Base-by-base conservation (phyloP, 1,140 invertebrate species). In the Sinella curviseta region DNA sequence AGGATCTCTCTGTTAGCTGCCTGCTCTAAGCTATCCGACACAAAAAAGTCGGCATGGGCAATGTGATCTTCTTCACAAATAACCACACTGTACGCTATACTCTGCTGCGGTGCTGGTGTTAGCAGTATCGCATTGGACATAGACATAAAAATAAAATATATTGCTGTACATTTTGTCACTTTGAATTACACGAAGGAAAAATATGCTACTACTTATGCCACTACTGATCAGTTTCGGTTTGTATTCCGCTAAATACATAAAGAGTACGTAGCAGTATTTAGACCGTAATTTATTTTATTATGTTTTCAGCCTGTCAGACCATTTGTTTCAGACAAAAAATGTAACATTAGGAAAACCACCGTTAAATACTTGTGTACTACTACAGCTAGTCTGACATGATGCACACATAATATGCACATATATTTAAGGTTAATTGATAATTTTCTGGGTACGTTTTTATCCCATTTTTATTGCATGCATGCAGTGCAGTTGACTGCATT, bases 231-330 rank as follows among this genome's bases (percentile, higher is more conserved):
- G 57, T 65, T 65, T 65, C 57, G 57, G 57, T 48, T 12, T n/a
- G 39, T 48, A 20, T 48, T 12, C 39, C 8, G 39, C 8, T 48
- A 48, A 20, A 8, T 20, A 48, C 20, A 8, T 20, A 20, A 12
- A 20, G 20, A 48, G 39, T 48, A 20, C 39, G n/a, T n/a, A n/a
- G n/a, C 20, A 48, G 8, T 65, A 14, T 65, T 65, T 65, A 26
- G 57, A 26, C 26, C 24, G 57, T 65, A 65, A 65, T 65, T 65
- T 65, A 65, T 65, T 65, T 65, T 65, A 8, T n/a, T 48, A 4
- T 65, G 57, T 65, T 65, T 65, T 65, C 16, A 65, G 26, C 57
- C 57, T n/a, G 16, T n/a, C 57, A 65, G 26, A n/a, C 26, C 26
- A 65, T 26, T n/a, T 26, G 26, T 65, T 4, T 65, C 57, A 48